Evolutionary conservation across 1,140 invertebrate species (phyloP), one percentile per base, ranked within the genome.

Genomic region (Drosophila kurseongensis): DNA sequence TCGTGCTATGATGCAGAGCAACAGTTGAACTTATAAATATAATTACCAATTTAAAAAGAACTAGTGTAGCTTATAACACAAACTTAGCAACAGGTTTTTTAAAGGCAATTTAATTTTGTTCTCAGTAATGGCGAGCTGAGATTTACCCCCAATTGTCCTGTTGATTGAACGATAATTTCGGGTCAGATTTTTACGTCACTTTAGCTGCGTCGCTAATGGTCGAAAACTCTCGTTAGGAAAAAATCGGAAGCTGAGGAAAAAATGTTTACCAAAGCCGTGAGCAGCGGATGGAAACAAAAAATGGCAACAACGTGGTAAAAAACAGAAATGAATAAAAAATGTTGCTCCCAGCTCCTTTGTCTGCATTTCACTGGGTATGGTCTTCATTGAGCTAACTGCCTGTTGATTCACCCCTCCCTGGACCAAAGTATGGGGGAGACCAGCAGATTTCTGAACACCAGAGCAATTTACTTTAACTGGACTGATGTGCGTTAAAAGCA

Each of bases 281-380:
- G 13, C 13, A 13, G 18, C 40, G 2, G 23, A 23, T 47, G 18
- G 18, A 47, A 23, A 23, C 5, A 47, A 47, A 45, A 44, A 47
- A 12, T 12, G 18, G 5, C 10, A 23, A 7, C 44, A 12, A 23
- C 18, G 12, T 23, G 16, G 8, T 8, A 47, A 47, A 45, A 45
- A 47, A 47, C 10, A 47, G 44, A 18, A 23, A 23, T 23, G 44
- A 13, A 23, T 45, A 45, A 45, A 45, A 45, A 45, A 45, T 41
- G 18, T 5, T 7, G 18, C 44, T 13, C 18, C 44, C 12, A 13
- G 5, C 18, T 32, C 29, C 29, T 32, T 32, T 32, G 23, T 12
- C 5, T 2, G 16, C 44, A 1, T 13, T 23, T 47, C 18, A 13
- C 44, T 23, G 44, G 10, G 10, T 23, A 13, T 12, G 44, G 44